phyloP scores from a whole-genome alignment of 37 sponge, comb jelly and placozoan species.

The Geodia barretti region DNA sequence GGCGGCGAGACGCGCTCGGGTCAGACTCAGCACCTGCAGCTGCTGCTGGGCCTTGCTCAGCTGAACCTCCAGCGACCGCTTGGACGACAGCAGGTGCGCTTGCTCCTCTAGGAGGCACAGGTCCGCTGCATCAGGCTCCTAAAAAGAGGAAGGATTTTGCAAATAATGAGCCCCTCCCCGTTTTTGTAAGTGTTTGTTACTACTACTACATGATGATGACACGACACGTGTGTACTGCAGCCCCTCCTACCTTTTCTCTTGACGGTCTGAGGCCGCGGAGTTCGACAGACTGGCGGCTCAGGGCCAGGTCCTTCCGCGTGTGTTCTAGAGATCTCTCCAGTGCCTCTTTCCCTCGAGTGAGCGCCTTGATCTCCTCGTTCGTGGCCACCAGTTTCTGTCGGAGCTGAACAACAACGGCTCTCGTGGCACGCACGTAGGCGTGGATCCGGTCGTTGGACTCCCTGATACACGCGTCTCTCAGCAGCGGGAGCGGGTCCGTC shows the following conservation, averaged over 20 bases:
- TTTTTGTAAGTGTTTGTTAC: too few species aligned
- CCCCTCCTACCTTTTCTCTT: constrained; percentile 63
- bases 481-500: constrained; percentile 54
- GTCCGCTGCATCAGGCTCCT: constrained; percentile 61
- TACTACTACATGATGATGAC: too few species aligned
- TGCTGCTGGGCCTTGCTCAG: constrained; percentile 43
- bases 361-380: constrained; percentile 71
- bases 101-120: constrained; percentile 36
- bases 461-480: constrained; percentile 56
- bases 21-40: constrained; percentile 51
- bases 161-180: background rate
- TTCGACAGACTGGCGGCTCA: constrained; percentile 40
- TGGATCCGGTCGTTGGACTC: constrained; percentile 62
- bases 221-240: too few species aligned
- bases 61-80: constrained; percentile 54
- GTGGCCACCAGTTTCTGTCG: constrained; percentile 27
- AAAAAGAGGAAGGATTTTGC: background rate
- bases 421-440: constrained; percentile 44
- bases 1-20: constrained; percentile 24
- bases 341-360: constrained; percentile 52
- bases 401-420: constrained; percentile 56
- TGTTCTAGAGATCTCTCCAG: constrained; percentile 81
- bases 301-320: constrained; percentile 61
- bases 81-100: constrained; percentile 38
- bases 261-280: constrained; percentile 48